Conservation (phyloP, 2,113 vertebrate genomes). For the Dendropsophus ebraccatus region DNA sequence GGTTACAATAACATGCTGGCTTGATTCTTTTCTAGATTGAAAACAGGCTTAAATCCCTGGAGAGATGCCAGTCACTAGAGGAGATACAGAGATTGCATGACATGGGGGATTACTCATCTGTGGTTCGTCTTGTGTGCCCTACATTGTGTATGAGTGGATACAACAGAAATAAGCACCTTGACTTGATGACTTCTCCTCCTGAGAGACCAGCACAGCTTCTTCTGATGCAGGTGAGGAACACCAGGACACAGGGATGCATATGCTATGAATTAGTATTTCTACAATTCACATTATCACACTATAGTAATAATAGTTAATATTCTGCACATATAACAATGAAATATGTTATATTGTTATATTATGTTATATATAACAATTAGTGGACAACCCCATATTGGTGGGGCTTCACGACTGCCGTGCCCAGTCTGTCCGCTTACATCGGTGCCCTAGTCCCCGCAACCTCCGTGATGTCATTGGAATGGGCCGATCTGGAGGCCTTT, state of each 20-base stretch:
- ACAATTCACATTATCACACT: not conserved
- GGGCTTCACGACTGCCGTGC: no score
- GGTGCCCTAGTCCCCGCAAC: no score
- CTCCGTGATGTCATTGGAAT: no score
- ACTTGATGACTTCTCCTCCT: constrained; percentile 89
- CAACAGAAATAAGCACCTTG: constrained; percentile 82
- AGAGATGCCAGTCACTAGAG: constrained; percentile 96
- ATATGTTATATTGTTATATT: no score
- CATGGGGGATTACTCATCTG: constrained; percentile 85
- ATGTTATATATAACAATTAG: no score
- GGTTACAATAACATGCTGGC: not conserved
- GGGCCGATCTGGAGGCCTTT: no score
- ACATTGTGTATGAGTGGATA: constrained; percentile 82
- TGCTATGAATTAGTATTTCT: not conserved
- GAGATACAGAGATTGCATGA: constrained; percentile 95
- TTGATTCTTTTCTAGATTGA: constrained; percentile 80
- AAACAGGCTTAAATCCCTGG: constrained; percentile 93
- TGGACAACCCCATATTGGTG: no score
- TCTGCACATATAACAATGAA: not conserved
- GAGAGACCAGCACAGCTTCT: constrained; percentile 94
- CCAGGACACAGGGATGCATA: not conserved
- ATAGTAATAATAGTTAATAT: not conserved
- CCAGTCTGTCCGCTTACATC: no score
- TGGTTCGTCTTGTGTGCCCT: constrained; percentile 88
- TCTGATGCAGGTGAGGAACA: constrained; percentile 84